These are phyloP conservation scores for pig (Sus scrofa) DNA, from an alignment of 2,113 vertebrate genomes.

Conservation along the genomic window T2T-Sscrofa CM000827.6:85537501-85538000, in stretches of 20 bases:
- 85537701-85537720: constrained; percentile 88
- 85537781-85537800: constrained; percentile 41
- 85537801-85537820: constrained; percentile 90
- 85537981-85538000: constrained; percentile 92
- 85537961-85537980: constrained; percentile 88
- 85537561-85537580: constrained; percentile 85
- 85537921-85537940: constrained; percentile 88
- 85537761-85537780: background rate
- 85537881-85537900: constrained; percentile 88
- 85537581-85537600: constrained; percentile 91
- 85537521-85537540: constrained; percentile 81
- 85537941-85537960: constrained; percentile 89
- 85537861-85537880: constrained; percentile 87
- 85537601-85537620: constrained; percentile 90
- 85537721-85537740: constrained; percentile 93
- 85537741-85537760: constrained; percentile 86
- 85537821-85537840: constrained; percentile 86
- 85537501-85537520: constrained; percentile 81
- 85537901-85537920: constrained; percentile 89
- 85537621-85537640: constrained; percentile 91
- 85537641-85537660: constrained; percentile 89
- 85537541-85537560: constrained; percentile 77
- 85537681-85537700: constrained; percentile 88
- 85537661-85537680: constrained; percentile 90
- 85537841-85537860: constrained; percentile 88